phyloP scores from a whole-genome alignment of 2,888 invertebrate genomes.

The Hypomecis punctinalis region DNA sequence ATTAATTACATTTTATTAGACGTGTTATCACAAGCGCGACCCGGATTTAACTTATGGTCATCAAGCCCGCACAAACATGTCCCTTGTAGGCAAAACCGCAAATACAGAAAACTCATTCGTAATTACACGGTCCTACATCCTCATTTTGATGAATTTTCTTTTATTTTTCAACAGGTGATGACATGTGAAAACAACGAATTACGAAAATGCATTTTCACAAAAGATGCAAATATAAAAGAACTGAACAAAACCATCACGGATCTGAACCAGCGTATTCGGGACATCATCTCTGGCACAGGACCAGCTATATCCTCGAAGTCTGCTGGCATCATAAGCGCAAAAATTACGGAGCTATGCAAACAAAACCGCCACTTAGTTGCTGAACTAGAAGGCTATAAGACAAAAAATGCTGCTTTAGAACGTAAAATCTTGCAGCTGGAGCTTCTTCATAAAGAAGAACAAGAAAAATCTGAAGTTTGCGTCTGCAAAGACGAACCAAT shows the following conservation, averaged over 20 bases:
- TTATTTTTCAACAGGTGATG: constrained; percentile 69
- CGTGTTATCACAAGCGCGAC: too few relatives aligned
- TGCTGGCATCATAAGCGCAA: constrained; percentile 85
- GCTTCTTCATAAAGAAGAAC: constrained; percentile 68
- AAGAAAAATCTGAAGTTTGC: constrained; percentile 66
- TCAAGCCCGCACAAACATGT: too few relatives aligned
- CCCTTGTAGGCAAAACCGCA: too few relatives aligned
- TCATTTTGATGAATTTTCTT: too few relatives aligned
- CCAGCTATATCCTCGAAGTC: constrained; percentile 80
- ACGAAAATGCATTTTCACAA: constrained; percentile 77
- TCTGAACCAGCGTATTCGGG: constrained; percentile 78
- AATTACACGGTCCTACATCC: too few relatives aligned
- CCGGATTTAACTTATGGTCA: too few relatives aligned
- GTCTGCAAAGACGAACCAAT: constrained; percentile 77
- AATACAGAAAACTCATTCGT: too few relatives aligned
- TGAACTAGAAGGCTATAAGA: constrained; percentile 85
- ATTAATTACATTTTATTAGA: too few relatives aligned
- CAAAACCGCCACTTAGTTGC: constrained; percentile 87
- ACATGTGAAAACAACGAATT: constrained; percentile 84
- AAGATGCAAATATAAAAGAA: constrained; percentile 76
- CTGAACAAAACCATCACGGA: constrained; percentile 71
- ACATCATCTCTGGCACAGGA: constrained; percentile 77
- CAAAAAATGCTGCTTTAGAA: constrained; percentile 84
- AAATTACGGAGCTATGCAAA: constrained; percentile 88
- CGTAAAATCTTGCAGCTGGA: constrained; percentile 77